These are phyloP conservation scores for Crotalus horridus DNA, from an alignment of 2,113 vertebrate genomes.

Conservation along the genomic window DNA sequence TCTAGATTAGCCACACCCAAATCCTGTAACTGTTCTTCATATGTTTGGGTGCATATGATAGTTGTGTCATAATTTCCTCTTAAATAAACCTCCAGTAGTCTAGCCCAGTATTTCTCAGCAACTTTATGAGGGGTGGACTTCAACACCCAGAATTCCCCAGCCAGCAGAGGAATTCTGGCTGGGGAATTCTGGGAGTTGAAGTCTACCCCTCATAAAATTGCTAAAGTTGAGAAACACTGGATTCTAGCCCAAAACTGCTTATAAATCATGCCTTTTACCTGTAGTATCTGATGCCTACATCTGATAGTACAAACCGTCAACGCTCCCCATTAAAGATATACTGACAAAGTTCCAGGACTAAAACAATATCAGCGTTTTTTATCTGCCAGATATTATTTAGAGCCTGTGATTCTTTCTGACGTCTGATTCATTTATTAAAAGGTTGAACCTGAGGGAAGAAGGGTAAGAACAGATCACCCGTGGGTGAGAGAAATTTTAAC, in stretches of 20 bases:
- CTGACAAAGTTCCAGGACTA: constrained; percentile 27
- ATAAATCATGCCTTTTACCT: constrained; percentile 33
- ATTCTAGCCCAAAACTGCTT: constrained; percentile 32
- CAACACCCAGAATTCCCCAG: too few relatives aligned
- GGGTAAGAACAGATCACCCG: neutral
- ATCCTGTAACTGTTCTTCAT: neutral
- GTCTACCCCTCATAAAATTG: neutral
- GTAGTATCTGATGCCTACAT: constrained; percentile 32
- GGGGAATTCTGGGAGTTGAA: neutral
- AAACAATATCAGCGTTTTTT: constrained; percentile 38
- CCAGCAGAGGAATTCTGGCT: neutral
- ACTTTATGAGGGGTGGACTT: too few relatives aligned
- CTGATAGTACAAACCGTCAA: constrained; percentile 46
- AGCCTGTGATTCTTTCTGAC: constrained; percentile 34
- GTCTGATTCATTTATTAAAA: constrained; percentile 43
- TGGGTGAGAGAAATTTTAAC: constrained; percentile 11
- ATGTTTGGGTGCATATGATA: rapidly evolving
- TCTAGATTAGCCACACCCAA: neutral
- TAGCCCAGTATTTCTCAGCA: neutral
- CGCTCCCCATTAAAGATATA: constrained; percentile 49
- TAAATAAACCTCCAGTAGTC: constrained; percentile 28
- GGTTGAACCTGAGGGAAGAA: constrained; percentile 4
- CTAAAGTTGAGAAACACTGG: neutral
- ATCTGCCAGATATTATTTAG: constrained; percentile 37
- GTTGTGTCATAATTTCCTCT: constrained; percentile 23